Evolutionary conservation across 2,888 invertebrate species (phyloP).

Genomic region (Tricholauxania praeusta): DNA sequence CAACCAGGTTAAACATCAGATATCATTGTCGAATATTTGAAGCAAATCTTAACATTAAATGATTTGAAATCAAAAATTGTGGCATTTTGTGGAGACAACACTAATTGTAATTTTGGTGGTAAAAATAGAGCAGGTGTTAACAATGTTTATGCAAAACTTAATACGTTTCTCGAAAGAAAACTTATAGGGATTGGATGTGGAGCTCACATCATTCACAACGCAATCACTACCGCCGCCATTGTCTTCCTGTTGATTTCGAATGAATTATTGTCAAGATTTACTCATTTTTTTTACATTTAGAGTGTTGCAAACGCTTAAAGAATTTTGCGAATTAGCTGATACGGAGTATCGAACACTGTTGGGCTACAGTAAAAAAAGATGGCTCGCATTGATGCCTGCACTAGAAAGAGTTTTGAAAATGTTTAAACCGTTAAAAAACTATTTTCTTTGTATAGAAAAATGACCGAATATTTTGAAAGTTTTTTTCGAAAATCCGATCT

Average conservation of each 20-base stretch:
- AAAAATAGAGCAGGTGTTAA: too few relatives aligned
- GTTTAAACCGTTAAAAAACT: constrained; percentile 29
- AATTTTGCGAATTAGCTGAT: constrained; percentile 27
- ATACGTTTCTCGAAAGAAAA: too few relatives aligned
- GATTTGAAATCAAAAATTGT: too few relatives aligned
- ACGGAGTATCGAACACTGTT: constrained; percentile 26
- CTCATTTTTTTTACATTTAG: constrained; percentile 36
- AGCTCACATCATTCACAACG: constrained; percentile 40
- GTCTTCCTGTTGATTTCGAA: constrained; percentile 34
- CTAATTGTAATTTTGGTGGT: too few relatives aligned
- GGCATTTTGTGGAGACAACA: too few relatives aligned
- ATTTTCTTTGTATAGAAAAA: constrained; percentile 39
- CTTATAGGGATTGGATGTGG: too few relatives aligned
- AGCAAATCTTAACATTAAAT: too few relatives aligned
- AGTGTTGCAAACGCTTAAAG: constrained; percentile 40
- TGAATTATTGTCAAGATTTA: constrained; percentile 8
- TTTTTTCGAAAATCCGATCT: constrained; percentile 36
- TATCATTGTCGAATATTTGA: too few relatives aligned
- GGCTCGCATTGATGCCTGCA: constrained; percentile 36
- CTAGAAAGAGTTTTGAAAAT: constrained; percentile 38
- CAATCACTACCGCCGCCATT: constrained; percentile 38
- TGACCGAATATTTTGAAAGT: constrained; percentile 36
- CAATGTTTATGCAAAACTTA: too few relatives aligned
- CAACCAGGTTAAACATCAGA: too few relatives aligned
- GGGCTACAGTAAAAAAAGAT: constrained; percentile 40